Conservation (phyloP, 2,113 vertebrate species). For the Pachypanchax playfairii region DNA sequence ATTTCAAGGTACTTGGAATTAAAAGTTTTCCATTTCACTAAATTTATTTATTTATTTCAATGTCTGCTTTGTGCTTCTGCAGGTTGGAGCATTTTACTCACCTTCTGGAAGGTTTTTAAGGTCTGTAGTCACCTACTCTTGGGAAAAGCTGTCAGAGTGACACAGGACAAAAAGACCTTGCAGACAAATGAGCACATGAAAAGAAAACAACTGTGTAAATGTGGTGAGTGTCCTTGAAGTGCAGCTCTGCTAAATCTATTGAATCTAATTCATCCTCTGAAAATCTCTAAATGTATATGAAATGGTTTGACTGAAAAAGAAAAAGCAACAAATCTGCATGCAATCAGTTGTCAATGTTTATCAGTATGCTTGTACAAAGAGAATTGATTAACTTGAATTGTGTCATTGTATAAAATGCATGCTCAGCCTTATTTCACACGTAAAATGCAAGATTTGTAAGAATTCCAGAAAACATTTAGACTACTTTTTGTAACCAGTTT, state of each 20-base stretch:
- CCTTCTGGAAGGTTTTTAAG: conserved; percentile 35
- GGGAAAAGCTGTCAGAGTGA: conserved; percentile 31
- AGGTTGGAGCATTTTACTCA: conserved; percentile 20
- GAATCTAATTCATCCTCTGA: not conserved
- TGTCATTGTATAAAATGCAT: not conserved
- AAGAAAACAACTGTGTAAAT: conserved; percentile 13
- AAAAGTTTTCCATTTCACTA: not conserved
- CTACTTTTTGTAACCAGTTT: no score
- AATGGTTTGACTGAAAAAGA: not conserved
- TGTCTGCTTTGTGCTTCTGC: not conserved
- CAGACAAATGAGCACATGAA: conserved; percentile 43
- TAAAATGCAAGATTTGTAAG: not conserved
- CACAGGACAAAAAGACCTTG: conserved; percentile 51
- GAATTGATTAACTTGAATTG: no score
- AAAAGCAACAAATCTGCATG: not conserved
- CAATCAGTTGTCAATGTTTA: no score
- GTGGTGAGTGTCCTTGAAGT: not conserved
- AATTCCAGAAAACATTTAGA: no score
- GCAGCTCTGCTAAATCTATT: not conserved
- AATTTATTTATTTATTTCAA: not conserved
- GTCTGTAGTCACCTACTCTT: conserved; percentile 23
- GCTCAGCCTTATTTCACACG: not conserved
- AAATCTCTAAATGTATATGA: not conserved
- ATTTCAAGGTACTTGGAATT: no score
- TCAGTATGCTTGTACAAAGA: no score